phyloP scores from a whole-genome alignment of 2,113 vertebrate species.

The Dolichotis patagonum region DNA sequence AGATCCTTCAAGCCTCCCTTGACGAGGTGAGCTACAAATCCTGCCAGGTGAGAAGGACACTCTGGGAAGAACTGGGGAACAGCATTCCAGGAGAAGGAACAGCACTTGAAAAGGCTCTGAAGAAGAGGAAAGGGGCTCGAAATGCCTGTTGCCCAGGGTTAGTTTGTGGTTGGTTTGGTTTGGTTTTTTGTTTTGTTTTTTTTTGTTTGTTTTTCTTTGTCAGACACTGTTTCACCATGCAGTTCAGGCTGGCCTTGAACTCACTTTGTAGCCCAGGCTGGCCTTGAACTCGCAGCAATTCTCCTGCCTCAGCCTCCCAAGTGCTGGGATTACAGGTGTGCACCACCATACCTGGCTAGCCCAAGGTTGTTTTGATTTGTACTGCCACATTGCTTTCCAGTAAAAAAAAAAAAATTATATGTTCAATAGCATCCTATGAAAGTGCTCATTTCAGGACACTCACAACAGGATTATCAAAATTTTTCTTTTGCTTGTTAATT shows the following conservation, averaged over 20 bases:
- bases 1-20: neutral
- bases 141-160: neutral
- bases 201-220: neutral
- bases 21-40: neutral
- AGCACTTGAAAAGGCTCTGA: neutral
- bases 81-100: neutral
- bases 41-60: neutral
- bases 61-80: neutral
- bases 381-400: neutral
- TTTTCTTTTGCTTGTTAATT: slow-evolving; percentile 4
- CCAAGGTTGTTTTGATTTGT: neutral
- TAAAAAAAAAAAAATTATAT: neutral
- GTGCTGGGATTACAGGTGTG: neutral
- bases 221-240: neutral
- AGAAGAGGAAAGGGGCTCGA: neutral
- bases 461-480: neutral
- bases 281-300: no score
- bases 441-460: neutral
- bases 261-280: no score
- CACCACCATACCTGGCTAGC: no score
- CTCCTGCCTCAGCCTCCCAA: neutral
- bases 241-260: no score
- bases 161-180: neutral
- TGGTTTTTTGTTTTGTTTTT: no score
- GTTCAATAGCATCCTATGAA: neutral